Percentiles rank a stretch among this genome's conserved stretches.
Conservation (phyloP, 2,888 invertebrate species). For the Amaurobius ferox region DNA sequence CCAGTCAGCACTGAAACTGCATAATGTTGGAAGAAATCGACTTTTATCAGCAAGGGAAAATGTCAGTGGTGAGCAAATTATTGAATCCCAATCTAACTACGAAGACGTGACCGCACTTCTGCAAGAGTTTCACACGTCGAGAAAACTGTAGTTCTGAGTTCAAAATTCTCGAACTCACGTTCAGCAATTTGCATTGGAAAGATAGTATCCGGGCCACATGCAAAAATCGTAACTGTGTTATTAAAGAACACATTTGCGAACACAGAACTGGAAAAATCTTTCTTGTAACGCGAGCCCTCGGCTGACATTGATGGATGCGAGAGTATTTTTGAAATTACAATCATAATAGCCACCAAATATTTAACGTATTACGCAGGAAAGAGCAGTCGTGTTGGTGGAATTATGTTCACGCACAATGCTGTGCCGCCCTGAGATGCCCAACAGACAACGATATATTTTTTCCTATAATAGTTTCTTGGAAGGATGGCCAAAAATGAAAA, state of each 20-base stretch:
- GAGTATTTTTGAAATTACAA: slow-evolving; percentile 71
- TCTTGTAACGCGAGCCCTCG: slow-evolving; percentile 27
- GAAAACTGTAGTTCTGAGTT: slow-evolving; percentile 15
- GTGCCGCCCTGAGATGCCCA: slow-evolving; percentile 39
- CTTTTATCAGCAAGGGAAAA: slow-evolving; percentile 38
- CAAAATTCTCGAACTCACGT: slow-evolving; percentile 51
- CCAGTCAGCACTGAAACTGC: slow-evolving; percentile 33
- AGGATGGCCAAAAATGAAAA: slow-evolving; percentile 67
- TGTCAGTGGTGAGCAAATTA: slow-evolving; percentile 55
- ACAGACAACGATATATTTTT: slow-evolving; percentile 59
- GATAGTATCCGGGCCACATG: slow-evolving; percentile 67
- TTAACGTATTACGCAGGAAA: slow-evolving; percentile 65
- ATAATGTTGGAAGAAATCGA: slow-evolving; percentile 25
- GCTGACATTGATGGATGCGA: slow-evolving; percentile 67
- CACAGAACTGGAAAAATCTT: slow-evolving; percentile 62
- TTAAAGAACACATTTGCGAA: slow-evolving; percentile 67
- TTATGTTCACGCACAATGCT: slow-evolving; percentile 58
- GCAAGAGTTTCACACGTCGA: slow-evolving; percentile 47
- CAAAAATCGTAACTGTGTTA: slow-evolving; percentile 70
- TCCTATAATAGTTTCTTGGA: slow-evolving; percentile 68
- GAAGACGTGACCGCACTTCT: slow-evolving; percentile 44
- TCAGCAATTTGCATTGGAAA: slow-evolving; percentile 67
- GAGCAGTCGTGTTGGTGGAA: slow-evolving; percentile 57
- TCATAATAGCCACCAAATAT: slow-evolving; percentile 71
- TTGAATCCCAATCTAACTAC: slow-evolving; percentile 56